phyloP scores from a whole-genome alignment of 2,113 vertebrate genomes.

The Leiothrix lutea region DNA sequence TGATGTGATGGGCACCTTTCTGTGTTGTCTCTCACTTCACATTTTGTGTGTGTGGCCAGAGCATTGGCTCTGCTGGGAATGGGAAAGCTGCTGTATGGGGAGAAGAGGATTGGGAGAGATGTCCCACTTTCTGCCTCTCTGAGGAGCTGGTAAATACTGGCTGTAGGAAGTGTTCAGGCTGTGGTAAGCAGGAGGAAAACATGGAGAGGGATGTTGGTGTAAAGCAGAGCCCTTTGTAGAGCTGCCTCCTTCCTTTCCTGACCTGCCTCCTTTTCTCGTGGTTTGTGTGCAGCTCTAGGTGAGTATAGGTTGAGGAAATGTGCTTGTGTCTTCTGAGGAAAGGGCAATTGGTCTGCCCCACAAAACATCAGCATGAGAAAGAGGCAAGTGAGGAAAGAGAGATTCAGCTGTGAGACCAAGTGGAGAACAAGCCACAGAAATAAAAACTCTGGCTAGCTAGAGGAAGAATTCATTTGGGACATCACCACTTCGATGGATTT shows the following conservation, averaged over 20 bases:
- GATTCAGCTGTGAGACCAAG: neutral
- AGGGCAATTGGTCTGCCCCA: neutral
- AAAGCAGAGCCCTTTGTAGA: neutral
- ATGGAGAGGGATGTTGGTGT: neutral
- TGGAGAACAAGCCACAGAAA: neutral
- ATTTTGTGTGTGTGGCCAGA: neutral
- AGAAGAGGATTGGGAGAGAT: neutral
- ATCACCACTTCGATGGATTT: neutral
- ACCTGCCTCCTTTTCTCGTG: neutral
- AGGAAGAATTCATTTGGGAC: neutral
- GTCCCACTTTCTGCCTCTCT: neutral
- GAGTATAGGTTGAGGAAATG: neutral
- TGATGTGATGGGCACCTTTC: rapidly evolving
- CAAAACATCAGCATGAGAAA: neutral
- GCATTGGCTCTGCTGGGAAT: neutral
- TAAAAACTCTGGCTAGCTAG: neutral
- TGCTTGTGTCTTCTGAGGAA: neutral
- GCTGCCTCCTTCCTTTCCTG: neutral
- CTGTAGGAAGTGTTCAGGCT: neutral
- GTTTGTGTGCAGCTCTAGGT: neutral
- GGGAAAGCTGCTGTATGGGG: neutral
- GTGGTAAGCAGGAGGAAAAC: neutral
- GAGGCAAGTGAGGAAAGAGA: neutral
- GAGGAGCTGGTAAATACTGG: neutral
- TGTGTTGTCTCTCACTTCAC: rapidly evolving